phyloP scores from a whole-genome alignment of 2,797 vertebrate genomes.

The Mormyrus proboscirostris region DNA sequence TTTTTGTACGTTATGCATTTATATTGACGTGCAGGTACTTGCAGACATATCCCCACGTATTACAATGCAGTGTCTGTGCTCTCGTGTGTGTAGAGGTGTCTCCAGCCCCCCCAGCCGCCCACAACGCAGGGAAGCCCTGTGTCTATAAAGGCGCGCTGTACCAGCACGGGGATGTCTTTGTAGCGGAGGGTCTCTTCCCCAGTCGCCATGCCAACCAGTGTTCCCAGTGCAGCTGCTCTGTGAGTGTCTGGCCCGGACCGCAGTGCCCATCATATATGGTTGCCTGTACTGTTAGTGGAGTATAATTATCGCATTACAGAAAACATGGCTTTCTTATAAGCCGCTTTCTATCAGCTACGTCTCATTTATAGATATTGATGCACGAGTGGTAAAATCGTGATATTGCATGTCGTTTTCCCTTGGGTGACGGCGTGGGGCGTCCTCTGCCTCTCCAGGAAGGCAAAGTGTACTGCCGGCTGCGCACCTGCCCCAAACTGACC shows the following conservation, averaged over 20 bases:
- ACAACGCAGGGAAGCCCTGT: slow-evolving; percentile 60
- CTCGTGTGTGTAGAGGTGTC: slow-evolving; percentile 53
- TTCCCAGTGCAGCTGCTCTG: slow-evolving; percentile 69
- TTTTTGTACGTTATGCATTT: not conserved
- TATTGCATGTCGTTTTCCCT: not conserved
- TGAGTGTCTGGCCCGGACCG: slow-evolving; percentile 45
- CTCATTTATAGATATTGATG: not conserved
- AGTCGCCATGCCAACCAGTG: slow-evolving; percentile 67
- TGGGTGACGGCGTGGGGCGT: not conserved
- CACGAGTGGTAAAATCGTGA: not conserved
- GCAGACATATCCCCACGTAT: not conserved
- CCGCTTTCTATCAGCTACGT: not conserved
- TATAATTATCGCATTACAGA: not conserved
- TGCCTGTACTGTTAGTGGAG: not conserved
- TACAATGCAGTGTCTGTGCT: not conserved
- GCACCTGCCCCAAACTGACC: slow-evolving; percentile 30
- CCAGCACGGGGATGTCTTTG: slow-evolving; percentile 63
- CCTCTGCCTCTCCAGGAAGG: slow-evolving; percentile 24
- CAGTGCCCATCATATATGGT: not conserved
- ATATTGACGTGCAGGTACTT: not conserved
- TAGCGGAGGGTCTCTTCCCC: slow-evolving; percentile 65
- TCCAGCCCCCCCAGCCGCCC: slow-evolving; percentile 49
- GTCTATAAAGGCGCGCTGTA: slow-evolving; percentile 65
- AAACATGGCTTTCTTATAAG: not conserved
- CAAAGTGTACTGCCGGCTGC: slow-evolving; percentile 30